Base-by-base conservation (phyloP, 1,140 invertebrate genomes). In the Helicoverpa armigera region DNA sequence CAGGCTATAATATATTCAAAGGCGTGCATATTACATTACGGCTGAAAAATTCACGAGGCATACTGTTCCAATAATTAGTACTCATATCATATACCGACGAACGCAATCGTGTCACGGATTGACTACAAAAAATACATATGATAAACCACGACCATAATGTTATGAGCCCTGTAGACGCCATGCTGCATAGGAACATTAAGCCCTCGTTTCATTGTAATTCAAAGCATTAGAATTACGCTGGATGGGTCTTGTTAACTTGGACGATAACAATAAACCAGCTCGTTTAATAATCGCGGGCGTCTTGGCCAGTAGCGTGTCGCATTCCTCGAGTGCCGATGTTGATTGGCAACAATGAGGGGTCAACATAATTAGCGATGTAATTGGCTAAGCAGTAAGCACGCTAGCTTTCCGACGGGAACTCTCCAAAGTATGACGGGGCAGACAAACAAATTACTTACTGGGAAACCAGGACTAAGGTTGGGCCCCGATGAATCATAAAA, bases 281-380 rank as follows among this genome's bases (percentile, higher is more conserved):
- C 50, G 77, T 76, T 77, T 70, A 72, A 69, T 82, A 75, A 77
- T 77, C 75, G 75, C 73, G 56, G 75, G 60, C 75, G 75, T 67
- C 61, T 65, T 74, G 72, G 69, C 58, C 60, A 78, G 77, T 82
- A 82, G 79, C 77, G 80, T 84, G 74, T 79, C 83, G 81, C 82
- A 83, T 88, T 84, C 86, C 83, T 77, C 69, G 76, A 69, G 82
- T 85, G 80, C 85, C 83, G 50, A 65, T 69, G 80, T 72, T 87
- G 83, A 86, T 86, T 85, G 78, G 81, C 81, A 84, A 76, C 50
- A 83, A 67, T 83, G 79, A 77, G 83, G 82, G 82, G 82, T 85
- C 82, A 85, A 79, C 65, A 85, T 81, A 81, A 85, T 85, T 81
- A 80, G 60, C 61, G 58, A 54, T 13, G 14, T 75, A 83, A 80